A percentile compares a stretch with the other conserved stretches of the same genome.
Evolutionary conservation across 2,113 vertebrate genomes (phyloP).

Genomic region (Corapipo altera): DNA sequence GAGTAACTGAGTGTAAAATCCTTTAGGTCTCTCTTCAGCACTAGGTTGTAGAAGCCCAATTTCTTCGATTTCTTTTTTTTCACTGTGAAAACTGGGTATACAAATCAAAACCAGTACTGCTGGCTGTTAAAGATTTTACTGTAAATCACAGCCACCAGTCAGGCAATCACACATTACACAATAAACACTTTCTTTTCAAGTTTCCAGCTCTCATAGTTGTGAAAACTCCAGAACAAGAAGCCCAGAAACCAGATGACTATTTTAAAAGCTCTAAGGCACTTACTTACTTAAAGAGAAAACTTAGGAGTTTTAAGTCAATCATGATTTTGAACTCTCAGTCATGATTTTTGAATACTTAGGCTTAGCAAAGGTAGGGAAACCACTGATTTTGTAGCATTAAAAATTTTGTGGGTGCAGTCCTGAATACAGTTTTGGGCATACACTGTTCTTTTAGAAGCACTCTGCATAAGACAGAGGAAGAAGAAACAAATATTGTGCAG

Average conservation of each 20-base stretch:
- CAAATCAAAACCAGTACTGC: background rate
- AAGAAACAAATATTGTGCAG: background rate
- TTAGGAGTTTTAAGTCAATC: background rate
- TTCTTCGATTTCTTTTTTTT: background rate
- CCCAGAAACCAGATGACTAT: background rate
- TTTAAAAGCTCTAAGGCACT: background rate
- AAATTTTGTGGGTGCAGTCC: background rate
- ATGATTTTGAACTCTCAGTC: background rate
- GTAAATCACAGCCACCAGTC: background rate
- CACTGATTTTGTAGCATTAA: background rate
- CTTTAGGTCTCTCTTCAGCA: background rate
- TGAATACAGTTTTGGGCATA: background rate
- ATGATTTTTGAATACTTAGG: background rate
- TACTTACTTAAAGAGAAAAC: background rate
- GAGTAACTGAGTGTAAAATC: background rate
- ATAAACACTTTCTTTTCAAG: background rate
- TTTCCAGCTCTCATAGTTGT: background rate
- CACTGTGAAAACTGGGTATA: background rate
- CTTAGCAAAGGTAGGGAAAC: background rate
- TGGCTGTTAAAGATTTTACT: background rate
- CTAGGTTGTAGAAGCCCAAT: background rate
- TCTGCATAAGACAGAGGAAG: background rate
- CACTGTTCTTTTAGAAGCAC: background rate
- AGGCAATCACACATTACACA: background rate
- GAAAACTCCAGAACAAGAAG: background rate